Percentiles rank a stretch among this genome's conserved stretches.
These are phyloP conservation scores for Zaprionus obscuricornis DNA, from an alignment of 2,888 invertebrate genomes.

Conservation along the genomic window DNA sequence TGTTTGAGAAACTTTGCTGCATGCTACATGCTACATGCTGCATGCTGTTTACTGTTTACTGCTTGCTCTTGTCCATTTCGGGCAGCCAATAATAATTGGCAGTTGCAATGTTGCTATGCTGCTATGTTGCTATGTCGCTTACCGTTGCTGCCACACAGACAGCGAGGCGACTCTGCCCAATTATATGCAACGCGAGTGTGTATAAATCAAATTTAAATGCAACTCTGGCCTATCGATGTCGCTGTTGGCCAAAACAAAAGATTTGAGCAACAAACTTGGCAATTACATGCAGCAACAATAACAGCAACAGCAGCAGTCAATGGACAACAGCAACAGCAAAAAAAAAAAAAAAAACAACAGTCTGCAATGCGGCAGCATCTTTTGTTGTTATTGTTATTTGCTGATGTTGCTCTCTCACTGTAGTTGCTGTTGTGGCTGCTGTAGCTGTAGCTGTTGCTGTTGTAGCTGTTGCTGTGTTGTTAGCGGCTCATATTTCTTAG, in stretches of 20 bases:
- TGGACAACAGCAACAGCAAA: conserved; percentile 29
- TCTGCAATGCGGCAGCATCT: conserved; percentile 62
- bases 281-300: conserved; percentile 63
- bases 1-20: no score
- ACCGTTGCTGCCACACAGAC: conserved; percentile 39
- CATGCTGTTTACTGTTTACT: neutral
- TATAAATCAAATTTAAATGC: conserved; percentile 78
- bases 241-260: conserved; percentile 65
- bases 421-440: conserved; percentile 38
- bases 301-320: conserved; percentile 25
- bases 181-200: conserved; percentile 66
- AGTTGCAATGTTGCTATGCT: conserved; percentile 5
- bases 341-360: no score
- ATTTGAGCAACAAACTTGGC: conserved; percentile 77
- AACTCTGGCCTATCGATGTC: conserved; percentile 59
- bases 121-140: conserved; percentile 19
- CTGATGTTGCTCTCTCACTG: no score
- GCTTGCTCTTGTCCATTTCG: conserved; percentile 31
- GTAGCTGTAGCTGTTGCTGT: conserved; percentile 16
- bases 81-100: conserved; percentile 52
- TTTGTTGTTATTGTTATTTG: conserved; percentile 49
- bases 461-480: conserved; percentile 53
- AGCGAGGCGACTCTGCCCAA: conserved; percentile 66
- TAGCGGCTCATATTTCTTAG: conserved; percentile 77
- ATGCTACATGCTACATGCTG: no score